These are phyloP conservation scores for Pristiophorus japonicus DNA, from an alignment of 2,113 vertebrate genomes.

Conservation along the genomic window DNA sequence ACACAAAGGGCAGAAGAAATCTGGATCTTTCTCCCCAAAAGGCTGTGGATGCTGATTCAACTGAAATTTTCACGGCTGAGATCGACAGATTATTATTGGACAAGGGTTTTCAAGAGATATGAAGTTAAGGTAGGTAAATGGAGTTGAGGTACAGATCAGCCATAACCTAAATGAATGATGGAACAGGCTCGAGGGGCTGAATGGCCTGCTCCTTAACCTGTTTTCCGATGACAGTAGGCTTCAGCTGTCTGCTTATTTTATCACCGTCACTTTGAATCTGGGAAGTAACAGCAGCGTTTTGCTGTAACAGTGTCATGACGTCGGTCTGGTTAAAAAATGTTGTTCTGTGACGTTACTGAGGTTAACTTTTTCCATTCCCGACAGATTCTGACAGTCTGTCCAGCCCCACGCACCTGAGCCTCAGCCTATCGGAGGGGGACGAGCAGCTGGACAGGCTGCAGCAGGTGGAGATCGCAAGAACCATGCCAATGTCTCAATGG, in stretches of 20 bases:
- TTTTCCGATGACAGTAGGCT: not conserved
- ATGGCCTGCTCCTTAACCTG: not conserved
- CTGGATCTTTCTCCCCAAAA: not conserved
- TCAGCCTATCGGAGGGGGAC: slow-evolving; percentile 69
- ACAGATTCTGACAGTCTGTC: slow-evolving; percentile 70
- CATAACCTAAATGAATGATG: not conserved
- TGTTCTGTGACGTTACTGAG: not conserved
- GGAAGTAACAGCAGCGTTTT: not conserved
- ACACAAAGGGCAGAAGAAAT: not conserved
- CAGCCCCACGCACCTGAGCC: slow-evolving; percentile 66
- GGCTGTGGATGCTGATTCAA: not conserved
- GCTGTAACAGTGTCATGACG: not conserved
- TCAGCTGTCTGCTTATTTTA: not conserved
- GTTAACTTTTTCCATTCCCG: slow-evolving; percentile 39
- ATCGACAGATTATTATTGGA: not conserved
- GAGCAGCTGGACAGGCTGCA: slow-evolving; percentile 74
- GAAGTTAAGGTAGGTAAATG: not conserved
- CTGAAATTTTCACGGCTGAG: not conserved
- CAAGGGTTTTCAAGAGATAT: not conserved
- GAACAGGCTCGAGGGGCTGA: not conserved
- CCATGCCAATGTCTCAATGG: slow-evolving; percentile 74
- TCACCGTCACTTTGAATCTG: not conserved
- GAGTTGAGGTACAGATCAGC: not conserved
- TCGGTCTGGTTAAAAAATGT: not conserved
- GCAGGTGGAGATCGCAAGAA: slow-evolving; percentile 72